Conservation (phyloP, 2,797 vertebrate genomes). For the Gadopsis marmoratus region DNA sequence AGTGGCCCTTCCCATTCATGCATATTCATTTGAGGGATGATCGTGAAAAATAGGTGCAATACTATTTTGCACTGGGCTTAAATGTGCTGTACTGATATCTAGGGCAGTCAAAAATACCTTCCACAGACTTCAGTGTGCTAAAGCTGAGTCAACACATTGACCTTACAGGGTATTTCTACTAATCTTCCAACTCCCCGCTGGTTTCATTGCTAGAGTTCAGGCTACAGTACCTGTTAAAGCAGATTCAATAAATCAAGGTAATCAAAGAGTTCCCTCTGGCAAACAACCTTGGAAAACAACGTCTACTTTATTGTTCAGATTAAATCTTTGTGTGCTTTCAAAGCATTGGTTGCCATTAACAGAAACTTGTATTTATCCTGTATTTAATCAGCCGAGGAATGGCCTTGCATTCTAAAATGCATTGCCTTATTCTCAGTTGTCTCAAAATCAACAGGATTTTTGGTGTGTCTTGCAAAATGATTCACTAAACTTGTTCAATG, state of each 20-base stretch:
- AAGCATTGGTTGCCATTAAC: conserved; percentile 16
- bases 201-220: conserved; percentile 15
- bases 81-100: not conserved
- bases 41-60: not conserved
- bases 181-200: conserved; percentile 23
- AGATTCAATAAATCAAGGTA: conserved; percentile 15
- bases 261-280: conserved; percentile 18
- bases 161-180: conserved; percentile 37
- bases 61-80: not conserved
- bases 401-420: not conserved
- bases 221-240: conserved; percentile 4
- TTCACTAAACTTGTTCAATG: not conserved
- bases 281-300: conserved; percentile 14
- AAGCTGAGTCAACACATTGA: conserved; percentile 34
- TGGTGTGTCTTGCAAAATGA: not conserved
- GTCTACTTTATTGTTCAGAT: not conserved
- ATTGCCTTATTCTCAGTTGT: not conserved
- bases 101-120: conserved; percentile 12
- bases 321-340: conserved; percentile 6
- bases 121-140: not conserved
- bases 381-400: not conserved
- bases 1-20: conserved; percentile 8
- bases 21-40: not conserved
- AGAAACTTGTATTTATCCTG: not conserved
- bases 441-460: not conserved